Conservation (phyloP, 2,797 vertebrate species). For the Enteromius treurensis region DNA sequence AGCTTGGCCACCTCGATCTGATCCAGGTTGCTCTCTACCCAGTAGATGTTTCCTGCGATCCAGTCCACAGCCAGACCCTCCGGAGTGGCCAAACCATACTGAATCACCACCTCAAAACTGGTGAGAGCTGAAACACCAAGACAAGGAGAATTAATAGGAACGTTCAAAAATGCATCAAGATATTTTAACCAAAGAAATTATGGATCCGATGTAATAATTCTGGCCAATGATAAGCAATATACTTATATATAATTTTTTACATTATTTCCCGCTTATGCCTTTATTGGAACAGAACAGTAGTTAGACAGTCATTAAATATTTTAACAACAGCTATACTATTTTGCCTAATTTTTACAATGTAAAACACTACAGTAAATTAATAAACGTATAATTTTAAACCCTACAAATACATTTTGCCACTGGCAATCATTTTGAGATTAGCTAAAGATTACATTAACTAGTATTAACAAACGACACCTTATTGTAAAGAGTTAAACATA, state of each 20-base stretch:
- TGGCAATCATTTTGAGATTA: not conserved
- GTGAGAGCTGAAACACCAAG: conserved; percentile 82
- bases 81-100: conserved; percentile 93
- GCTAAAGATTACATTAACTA: not conserved
- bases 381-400: not conserved
- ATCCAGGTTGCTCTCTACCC: conserved; percentile 98
- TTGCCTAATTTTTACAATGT: not conserved
- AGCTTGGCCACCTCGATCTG: conserved; percentile 98
- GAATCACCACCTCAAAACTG: conserved; percentile 97
- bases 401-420: not conserved
- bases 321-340: not conserved
- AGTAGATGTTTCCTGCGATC: conserved; percentile 99
- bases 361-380: not conserved
- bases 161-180: not conserved
- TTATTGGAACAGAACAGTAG: not conserved
- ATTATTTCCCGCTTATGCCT: too few relatives aligned
- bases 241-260: too few relatives aligned
- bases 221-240: not conserved
- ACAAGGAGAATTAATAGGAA: not conserved
- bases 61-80: conserved; percentile 97
- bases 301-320: not conserved
- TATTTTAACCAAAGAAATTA: not conserved
- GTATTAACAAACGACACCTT: too few relatives aligned
- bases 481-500: too few relatives aligned
- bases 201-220: not conserved